Percentiles rank a stretch among this genome's conserved stretches.
These are phyloP conservation scores for Cichlasoma orientale DNA, from an alignment of 2,797 vertebrate genomes.

Conservation along the genomic window DNA sequence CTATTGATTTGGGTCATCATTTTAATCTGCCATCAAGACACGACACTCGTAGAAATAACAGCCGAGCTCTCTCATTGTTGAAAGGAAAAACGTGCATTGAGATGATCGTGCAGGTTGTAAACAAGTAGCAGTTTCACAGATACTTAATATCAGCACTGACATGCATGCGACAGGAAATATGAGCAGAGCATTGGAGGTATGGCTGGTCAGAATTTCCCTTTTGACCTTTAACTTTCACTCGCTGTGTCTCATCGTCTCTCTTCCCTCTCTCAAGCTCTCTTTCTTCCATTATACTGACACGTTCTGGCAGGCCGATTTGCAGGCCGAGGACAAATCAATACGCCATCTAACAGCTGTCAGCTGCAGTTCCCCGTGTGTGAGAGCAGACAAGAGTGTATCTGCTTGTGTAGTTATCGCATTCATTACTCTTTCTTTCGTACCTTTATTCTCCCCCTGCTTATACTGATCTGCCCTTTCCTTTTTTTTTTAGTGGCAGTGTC, in stretches of 20 bases:
- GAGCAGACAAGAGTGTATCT: conserved; percentile 28
- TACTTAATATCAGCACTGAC: not conserved
- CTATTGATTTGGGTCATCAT: not conserved
- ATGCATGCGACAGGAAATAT: not conserved
- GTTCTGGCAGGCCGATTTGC: conserved; percentile 61
- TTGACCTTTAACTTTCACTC: conserved; percentile 41
- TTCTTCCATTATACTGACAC: conserved; percentile 70
- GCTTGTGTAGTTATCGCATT: conserved; percentile 44
- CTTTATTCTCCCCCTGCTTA: not conserved
- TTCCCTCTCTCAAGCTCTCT: conserved; percentile 27
- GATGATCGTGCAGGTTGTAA: not conserved
- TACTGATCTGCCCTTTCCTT: not conserved
- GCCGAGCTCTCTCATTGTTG: not conserved
- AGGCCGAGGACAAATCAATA: conserved; percentile 72
- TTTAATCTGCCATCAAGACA: not conserved
- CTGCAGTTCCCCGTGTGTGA: conserved; percentile 47
- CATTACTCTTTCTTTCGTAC: conserved; percentile 50
- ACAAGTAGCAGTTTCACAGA: not conserved
- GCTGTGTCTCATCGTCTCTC: conserved; percentile 27
- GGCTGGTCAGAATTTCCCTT: conserved; percentile 17
- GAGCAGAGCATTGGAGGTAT: not conserved
- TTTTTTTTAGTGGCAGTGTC: conserved; percentile 3
- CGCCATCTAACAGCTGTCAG: conserved; percentile 73
- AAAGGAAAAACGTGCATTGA: not conserved
- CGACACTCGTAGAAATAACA: not conserved